Evolutionary conservation across 2,113 vertebrate species (phyloP).

Genomic region (Pollimyrus isidori): DNA sequence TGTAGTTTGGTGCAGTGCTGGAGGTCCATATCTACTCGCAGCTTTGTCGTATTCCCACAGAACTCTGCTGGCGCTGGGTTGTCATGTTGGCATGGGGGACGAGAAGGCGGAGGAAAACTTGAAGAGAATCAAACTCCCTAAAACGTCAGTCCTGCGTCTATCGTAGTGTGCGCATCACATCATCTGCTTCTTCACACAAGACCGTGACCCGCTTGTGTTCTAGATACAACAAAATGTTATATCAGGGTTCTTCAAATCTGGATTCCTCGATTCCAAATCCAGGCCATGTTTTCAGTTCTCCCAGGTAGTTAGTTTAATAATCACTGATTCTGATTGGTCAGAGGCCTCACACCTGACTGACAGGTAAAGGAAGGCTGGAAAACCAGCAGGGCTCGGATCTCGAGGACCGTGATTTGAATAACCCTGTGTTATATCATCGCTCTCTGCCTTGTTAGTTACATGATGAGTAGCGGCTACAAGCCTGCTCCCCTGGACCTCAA

Average conservation of each 20-base stretch:
- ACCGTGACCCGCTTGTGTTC: background rate
- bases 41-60: constrained; percentile 40
- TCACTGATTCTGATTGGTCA: too few relatives aligned
- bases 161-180: background rate
- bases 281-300: too few relatives aligned
- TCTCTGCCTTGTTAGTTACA: constrained; percentile 55
- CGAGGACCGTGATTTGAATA: too few relatives aligned
- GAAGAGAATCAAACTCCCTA: constrained; percentile 80
- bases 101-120: constrained; percentile 89
- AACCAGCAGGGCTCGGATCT: too few relatives aligned
- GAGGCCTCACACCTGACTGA: too few relatives aligned
- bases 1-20: background rate
- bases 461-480: constrained; percentile 80
- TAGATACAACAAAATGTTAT: background rate
- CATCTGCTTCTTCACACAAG: background rate
- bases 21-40: background rate
- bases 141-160: constrained; percentile 63
- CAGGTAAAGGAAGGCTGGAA: too few relatives aligned
- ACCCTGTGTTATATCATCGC: background rate
- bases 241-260: too few relatives aligned
- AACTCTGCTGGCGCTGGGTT: constrained; percentile 81
- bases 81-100: constrained; percentile 87
- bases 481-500: constrained; percentile 79
- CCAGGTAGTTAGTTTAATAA: too few relatives aligned
- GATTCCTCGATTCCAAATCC: too few relatives aligned